These are phyloP conservation scores for Stomatorhinus walkeri DNA, from an alignment of 2,797 vertebrate genomes.

Conservation along the genomic window DNA sequence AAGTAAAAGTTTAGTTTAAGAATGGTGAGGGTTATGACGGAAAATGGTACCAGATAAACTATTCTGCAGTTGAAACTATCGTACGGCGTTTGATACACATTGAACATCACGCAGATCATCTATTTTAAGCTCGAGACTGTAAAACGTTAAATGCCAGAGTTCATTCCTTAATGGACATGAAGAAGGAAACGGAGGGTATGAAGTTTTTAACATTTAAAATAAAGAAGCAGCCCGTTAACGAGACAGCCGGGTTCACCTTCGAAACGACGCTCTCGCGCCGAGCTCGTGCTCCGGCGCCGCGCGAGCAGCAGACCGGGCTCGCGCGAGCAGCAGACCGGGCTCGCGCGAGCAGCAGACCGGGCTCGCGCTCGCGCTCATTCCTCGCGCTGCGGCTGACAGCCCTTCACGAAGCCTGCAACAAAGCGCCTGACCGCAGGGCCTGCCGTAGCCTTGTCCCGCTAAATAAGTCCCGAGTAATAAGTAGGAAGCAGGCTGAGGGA, in stretches of 20 bases:
- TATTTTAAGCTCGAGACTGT: not conserved
- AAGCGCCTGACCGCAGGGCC: not conserved
- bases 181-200: not conserved
- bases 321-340: not conserved
- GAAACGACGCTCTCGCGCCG: not conserved
- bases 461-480: not conserved
- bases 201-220: not conserved
- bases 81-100: not conserved
- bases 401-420: not conserved
- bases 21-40: not conserved
- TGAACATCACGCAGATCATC: not conserved
- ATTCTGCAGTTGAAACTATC: not conserved
- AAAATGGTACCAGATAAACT: not conserved
- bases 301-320: not conserved
- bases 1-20: not conserved
- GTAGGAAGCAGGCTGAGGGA: not conserved
- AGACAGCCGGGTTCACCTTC: not conserved
- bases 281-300: not conserved
- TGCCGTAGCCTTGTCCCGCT: not conserved
- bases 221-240: not conserved
- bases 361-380: not conserved
- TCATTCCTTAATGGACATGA: not conserved
- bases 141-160: not conserved
- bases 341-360: not conserved
- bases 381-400: slow-evolving; percentile 7